Evolutionary conservation across 2,113 vertebrate genomes (phyloP).

Genomic region (Neomonachus schauinslandi): DNA sequence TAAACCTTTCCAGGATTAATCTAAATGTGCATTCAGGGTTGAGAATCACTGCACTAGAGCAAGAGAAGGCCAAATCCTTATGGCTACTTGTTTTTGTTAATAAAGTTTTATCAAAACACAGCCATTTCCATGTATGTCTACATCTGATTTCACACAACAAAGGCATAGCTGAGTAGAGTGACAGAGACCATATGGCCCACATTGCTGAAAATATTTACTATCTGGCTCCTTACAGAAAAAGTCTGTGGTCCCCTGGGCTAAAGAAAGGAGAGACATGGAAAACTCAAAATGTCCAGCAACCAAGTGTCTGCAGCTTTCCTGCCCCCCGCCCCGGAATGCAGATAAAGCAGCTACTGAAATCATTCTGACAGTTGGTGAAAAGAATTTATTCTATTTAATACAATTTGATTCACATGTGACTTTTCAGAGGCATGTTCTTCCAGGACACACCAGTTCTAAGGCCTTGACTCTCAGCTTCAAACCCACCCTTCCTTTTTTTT

Average conservation of each 20-base stretch:
- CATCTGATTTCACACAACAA: not conserved
- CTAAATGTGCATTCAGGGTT: conserved; percentile 10
- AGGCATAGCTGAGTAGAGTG: not conserved
- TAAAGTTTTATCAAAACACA: conserved; percentile 5
- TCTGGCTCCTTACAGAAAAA: not conserved
- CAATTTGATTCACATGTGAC: not conserved
- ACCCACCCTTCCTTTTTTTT: not conserved
- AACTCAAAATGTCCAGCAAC: not conserved
- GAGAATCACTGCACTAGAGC: not conserved
- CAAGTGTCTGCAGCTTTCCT: not conserved
- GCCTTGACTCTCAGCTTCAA: not conserved
- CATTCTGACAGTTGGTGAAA: not conserved
- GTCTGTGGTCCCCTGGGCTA: not conserved
- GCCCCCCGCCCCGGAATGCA: not conserved
- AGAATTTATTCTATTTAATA: not conserved
- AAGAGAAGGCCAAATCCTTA: not conserved
- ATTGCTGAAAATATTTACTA: conserved; percentile 11
- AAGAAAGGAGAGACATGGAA: conserved; percentile 11
- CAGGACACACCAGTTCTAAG: not conserved
- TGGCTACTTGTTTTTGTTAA: conserved; percentile 11
- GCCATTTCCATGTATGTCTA: not conserved
- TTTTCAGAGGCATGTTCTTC: not conserved
- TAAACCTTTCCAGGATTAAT: conserved; percentile 1
- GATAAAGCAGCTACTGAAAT: not conserved
- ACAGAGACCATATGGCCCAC: not conserved